These are phyloP conservation scores for Tokudaia muenninki DNA, from an alignment of 2,797 vertebrate species.

Conservation along the genomic window DNA sequence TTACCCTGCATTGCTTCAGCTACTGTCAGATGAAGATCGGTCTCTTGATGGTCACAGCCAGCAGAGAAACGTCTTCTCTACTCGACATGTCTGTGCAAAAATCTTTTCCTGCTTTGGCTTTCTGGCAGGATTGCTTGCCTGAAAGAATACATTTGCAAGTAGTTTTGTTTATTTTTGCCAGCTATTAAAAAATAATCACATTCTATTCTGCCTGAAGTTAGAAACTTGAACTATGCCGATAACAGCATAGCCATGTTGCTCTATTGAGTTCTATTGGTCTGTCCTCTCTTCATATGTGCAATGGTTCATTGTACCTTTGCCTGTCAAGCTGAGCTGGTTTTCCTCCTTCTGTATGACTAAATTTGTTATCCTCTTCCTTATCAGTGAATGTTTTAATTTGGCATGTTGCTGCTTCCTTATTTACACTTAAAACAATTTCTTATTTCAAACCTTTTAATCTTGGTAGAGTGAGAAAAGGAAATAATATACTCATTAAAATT, in stretches of 20 bases:
- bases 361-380: not conserved
- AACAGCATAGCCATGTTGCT: constrained; percentile 29
- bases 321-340: not conserved
- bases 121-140: constrained; percentile 51
- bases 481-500: not conserved
- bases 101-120: constrained; percentile 67
- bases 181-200: constrained; percentile 75
- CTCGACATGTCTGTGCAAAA: constrained; percentile 78
- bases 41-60: constrained; percentile 83
- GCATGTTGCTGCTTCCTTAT: not conserved
- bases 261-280: not conserved
- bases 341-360: not conserved
- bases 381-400: not conserved
- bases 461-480: not conserved
- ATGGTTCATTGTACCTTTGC: not conserved
- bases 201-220: constrained; percentile 16
- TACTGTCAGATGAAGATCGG: constrained; percentile 73
- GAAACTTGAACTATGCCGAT: constrained; percentile 54
- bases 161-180: constrained; percentile 79
- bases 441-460: constrained; percentile 19
- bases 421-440: constrained; percentile 10
- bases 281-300: not conserved
- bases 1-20: constrained; percentile 75
- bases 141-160: constrained; percentile 75
- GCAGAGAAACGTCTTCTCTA: constrained; percentile 83